Evolutionary conservation across 2,797 vertebrate species (phyloP).

Genomic region (Sebastes alutus): DNA sequence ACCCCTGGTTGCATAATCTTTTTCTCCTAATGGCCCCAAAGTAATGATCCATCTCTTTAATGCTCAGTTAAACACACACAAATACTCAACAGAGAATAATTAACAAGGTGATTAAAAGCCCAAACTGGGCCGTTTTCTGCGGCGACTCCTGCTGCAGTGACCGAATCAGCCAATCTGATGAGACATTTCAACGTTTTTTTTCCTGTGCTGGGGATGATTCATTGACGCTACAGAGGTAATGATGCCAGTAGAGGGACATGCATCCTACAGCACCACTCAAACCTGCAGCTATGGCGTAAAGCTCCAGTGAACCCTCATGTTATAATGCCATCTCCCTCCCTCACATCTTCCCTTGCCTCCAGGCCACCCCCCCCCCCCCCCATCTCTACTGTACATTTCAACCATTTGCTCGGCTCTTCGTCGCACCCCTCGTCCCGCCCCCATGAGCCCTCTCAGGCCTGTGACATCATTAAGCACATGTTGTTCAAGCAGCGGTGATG

Average conservation of each 20-base stretch:
- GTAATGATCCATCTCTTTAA: slow-evolving; percentile 65
- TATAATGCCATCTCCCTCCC: slow-evolving; percentile 50
- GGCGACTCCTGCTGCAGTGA: background rate
- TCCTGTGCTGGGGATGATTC: slow-evolving; percentile 39
- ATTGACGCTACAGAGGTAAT: slow-evolving; percentile 66
- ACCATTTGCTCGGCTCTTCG: slow-evolving; percentile 24
- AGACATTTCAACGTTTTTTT: slow-evolving; percentile 12
- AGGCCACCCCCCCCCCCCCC: background rate
- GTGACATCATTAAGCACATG: slow-evolving; percentile 78
- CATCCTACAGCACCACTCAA: slow-evolving; percentile 40
- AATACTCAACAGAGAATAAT: slow-evolving; percentile 23
- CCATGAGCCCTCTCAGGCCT: slow-evolving; percentile 51
- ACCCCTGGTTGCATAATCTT: slow-evolving; percentile 38
- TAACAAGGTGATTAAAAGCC: slow-evolving; percentile 52
- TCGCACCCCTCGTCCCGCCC: slow-evolving; percentile 27
- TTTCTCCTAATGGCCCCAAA: slow-evolving; percentile 56
- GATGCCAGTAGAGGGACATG: slow-evolving; percentile 41
- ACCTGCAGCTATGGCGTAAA: slow-evolving; percentile 48
- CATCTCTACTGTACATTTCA: slow-evolving; percentile 26
- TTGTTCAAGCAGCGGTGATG: slow-evolving; percentile 65
- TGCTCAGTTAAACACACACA: slow-evolving; percentile 31
- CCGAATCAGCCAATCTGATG: slow-evolving; percentile 19
- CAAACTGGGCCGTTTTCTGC: slow-evolving; percentile 6
- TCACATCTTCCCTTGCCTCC: slow-evolving; percentile 21
- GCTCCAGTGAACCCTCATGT: slow-evolving; percentile 42